phyloP scores from a whole-genome alignment of 1,140 invertebrate species.

The Neodiprion virginianus region DNA sequence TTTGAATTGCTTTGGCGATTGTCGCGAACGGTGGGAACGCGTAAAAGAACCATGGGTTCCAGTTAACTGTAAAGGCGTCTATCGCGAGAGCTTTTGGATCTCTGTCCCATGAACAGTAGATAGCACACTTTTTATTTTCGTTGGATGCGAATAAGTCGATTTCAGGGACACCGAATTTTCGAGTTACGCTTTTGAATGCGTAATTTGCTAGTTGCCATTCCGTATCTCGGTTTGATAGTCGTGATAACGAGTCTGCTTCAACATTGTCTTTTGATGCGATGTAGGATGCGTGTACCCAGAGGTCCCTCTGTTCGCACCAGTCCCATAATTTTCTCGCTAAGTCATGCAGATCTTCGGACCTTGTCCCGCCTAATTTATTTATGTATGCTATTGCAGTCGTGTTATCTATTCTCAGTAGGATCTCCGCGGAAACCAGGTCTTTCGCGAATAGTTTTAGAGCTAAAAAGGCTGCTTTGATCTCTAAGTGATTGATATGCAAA shows the following conservation, averaged over 20 bases:
- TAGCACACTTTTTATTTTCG: slow-evolving; percentile 37
- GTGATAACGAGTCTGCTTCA: slow-evolving; percentile 33
- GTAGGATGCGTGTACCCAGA: slow-evolving; percentile 31
- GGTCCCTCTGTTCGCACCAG: slow-evolving; percentile 33
- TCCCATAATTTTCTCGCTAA: slow-evolving; percentile 33
- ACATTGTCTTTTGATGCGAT: slow-evolving; percentile 35
- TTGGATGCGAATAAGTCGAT: slow-evolving; percentile 41
- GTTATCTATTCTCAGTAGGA: slow-evolving; percentile 34
- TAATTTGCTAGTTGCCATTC: slow-evolving; percentile 26
- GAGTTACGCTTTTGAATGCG: slow-evolving; percentile 29
- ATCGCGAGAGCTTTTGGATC: slow-evolving; percentile 33
- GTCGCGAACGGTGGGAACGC: slow-evolving; percentile 41
- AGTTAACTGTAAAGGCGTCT: slow-evolving; percentile 42
- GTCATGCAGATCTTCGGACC: slow-evolving; percentile 33
- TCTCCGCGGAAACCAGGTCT: slow-evolving; percentile 16
- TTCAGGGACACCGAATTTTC: slow-evolving; percentile 31
- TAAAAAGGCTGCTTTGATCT: slow-evolving; percentile 37
- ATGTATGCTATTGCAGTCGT: slow-evolving; percentile 33
- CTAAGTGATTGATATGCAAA: slow-evolving; percentile 39
- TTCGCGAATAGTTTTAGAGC: slow-evolving; percentile 38
- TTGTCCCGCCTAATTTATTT: slow-evolving; percentile 28
- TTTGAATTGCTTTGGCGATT: slow-evolving; percentile 31
- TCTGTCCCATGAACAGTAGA: slow-evolving; percentile 36
- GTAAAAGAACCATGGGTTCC: slow-evolving; percentile 33
- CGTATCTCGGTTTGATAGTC: slow-evolving; percentile 27